Evolutionary conservation across 2,888 invertebrate genomes (phyloP), one percentile per base, ranked within the genome.

Genomic region (Lasioglossum malachurum): DNA sequence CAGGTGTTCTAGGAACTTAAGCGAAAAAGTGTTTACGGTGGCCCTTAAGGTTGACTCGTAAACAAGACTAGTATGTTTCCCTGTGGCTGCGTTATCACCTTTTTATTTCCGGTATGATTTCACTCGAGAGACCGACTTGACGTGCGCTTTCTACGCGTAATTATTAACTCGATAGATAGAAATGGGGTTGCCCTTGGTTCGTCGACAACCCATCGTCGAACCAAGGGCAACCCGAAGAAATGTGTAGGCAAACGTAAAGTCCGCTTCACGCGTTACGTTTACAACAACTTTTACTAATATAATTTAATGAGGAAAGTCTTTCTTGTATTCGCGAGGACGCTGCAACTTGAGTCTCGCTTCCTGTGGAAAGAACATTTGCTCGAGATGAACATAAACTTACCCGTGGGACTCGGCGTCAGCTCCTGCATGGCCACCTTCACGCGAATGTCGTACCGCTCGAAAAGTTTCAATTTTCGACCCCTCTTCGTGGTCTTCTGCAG

Each of bases 401-500:
- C 97, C 96, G 97, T 97, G 84, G 97, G 97, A 96, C 97, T 97
- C 80, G 97, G 97, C 89, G 97, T 97, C 92, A 97, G 96, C 94
- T 97, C 97, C 94, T 97, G 97, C 96, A 97, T 97, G 88, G 96
- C 96, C 94, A 97, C 96, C 94, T 97, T 96, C 90, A 97, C 96
- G 93, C 97, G 96, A 91, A 98, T 97, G 93, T 97, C 97, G 95
- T 97, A 97, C 91, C 96, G 96, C 93, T 97, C 97, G 95, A 97
- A 97, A 89, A 97, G 96, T 94, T 96, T 97, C 88, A 97, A 96
- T 95, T 97, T 97, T 89, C 94, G 94, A 71, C 94, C 94, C 76
- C 95, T 93, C 76, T 95, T 93, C 12, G 95, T 94, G 84, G 94
- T 95, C 85, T 97, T 96, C 93, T 97, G 97, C 91, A 98, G 95